phyloP scores from a whole-genome alignment of 2,797 vertebrate genomes.

The Mus spretus region DNA sequence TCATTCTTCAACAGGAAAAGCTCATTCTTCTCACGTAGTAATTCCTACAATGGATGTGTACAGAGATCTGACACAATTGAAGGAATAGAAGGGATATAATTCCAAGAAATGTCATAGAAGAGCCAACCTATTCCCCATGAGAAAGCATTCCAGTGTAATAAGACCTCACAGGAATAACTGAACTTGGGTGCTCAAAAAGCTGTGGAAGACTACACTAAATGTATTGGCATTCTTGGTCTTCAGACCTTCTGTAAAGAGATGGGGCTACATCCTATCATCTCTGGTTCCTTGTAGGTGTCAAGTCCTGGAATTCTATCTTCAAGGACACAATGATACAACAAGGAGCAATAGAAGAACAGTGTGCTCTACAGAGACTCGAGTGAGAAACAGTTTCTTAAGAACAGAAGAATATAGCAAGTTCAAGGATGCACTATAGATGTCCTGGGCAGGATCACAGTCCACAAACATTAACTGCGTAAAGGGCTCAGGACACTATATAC shows the following conservation, averaged over 20 bases:
- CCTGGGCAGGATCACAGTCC: not conserved
- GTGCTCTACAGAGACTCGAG: not conserved
- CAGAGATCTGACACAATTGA: not conserved
- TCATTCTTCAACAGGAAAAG: slow-evolving; percentile 50
- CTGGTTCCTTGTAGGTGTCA: not conserved
- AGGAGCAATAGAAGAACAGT: not conserved
- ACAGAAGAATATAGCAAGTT: not conserved
- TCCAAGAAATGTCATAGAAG: not conserved
- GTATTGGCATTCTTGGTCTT: no score
- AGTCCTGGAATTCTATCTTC: not conserved
- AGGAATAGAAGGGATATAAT: not conserved
- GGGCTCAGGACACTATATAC: not conserved
- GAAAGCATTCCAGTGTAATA: not conserved
- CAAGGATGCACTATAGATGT: not conserved
- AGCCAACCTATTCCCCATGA: not conserved
- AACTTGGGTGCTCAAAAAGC: not conserved
- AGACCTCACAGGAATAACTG: not conserved
- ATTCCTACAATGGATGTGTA: not conserved
- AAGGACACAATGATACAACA: not conserved
- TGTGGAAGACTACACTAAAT: not conserved
- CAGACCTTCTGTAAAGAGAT: not conserved
- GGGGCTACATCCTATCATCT: not conserved
- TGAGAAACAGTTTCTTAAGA: not conserved
- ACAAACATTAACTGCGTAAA: not conserved
- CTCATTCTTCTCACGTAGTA: not conserved